Conservation (phyloP, 2,797 vertebrate genomes). For the Eleutherodactylus coqui region DNA sequence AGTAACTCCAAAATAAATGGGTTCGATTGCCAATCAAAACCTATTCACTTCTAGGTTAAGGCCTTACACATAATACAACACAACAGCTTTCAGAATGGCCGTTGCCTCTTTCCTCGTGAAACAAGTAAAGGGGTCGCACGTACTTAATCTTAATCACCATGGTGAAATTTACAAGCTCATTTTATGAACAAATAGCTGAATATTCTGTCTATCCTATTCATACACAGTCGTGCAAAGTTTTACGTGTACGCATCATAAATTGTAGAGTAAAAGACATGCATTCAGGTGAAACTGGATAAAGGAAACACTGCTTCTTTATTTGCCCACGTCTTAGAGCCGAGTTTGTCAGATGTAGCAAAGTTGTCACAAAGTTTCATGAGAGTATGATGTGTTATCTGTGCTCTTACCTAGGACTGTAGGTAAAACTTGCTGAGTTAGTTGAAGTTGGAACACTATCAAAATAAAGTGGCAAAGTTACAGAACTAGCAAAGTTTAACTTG, state of each 20-base stretch:
- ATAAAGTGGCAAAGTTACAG: too few species aligned
- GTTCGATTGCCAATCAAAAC: slow-evolving; percentile 62
- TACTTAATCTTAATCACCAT: slow-evolving; percentile 38
- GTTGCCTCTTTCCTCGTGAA: slow-evolving; percentile 27
- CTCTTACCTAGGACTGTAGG: too few species aligned
- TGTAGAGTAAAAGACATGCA: neutral
- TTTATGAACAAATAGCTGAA: slow-evolving; percentile 18
- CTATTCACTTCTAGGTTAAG: slow-evolving; percentile 61
- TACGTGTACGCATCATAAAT: slow-evolving; percentile 18
- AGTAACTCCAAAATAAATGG: slow-evolving; percentile 62
- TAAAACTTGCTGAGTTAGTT: too few species aligned
- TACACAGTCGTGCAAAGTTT: slow-evolving; percentile 1
- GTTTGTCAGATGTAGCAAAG: neutral
- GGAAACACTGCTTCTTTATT: neutral
- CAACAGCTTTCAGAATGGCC: slow-evolving; percentile 45
- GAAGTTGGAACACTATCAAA: too few species aligned
- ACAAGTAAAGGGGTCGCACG: slow-evolving; percentile 32
- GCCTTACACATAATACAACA: slow-evolving; percentile 53
- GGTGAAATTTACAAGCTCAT: slow-evolving; percentile 29
- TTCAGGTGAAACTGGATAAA: neutral
- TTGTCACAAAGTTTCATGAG: neutral
- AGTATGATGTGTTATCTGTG: too few species aligned
- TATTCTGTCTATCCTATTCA: slow-evolving; percentile 44
- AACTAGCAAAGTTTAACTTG: too few species aligned
- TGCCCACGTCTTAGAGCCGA: neutral